Percentiles rank a stretch among this genome's conserved stretches.
phyloP scores from a whole-genome alignment of 2,888 invertebrate species.

The Macaria liturata region DNA sequence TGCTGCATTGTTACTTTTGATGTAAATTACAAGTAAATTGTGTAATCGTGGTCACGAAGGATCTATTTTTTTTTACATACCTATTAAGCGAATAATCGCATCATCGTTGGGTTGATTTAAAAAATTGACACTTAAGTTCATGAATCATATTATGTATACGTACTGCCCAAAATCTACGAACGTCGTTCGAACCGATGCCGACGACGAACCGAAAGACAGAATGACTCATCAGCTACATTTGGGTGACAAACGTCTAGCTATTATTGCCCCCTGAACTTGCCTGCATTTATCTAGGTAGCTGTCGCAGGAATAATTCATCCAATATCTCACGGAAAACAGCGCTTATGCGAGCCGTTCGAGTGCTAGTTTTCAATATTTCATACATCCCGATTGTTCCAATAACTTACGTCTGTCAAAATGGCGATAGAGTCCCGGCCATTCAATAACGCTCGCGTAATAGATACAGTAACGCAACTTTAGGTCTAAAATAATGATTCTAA shows the following conservation, averaged over 20 bases:
- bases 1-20: too few species aligned
- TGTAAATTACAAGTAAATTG: too few species aligned
- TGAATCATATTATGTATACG: too few species aligned
- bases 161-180: too few species aligned
- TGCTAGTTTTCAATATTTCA: constrained; percentile 58
- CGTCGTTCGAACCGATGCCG: too few species aligned
- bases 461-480: constrained; percentile 18
- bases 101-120: too few species aligned
- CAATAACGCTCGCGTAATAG: constrained; percentile 35
- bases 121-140: too few species aligned
- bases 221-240: constrained; percentile 7
- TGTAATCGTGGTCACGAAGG: too few species aligned
- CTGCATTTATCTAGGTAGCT: constrained; percentile 22
- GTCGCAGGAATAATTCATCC: constrained; percentile 32
- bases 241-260: constrained; percentile 5
- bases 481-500: not conserved
- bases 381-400: constrained; percentile 54
- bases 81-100: too few species aligned
- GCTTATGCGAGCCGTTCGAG: constrained; percentile 41
- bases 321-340: constrained; percentile 37
- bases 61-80: too few species aligned
- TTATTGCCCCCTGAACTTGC: constrained; percentile 12
- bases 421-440: constrained; percentile 47
- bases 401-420: constrained; percentile 59
- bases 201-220: too few species aligned